Evolutionary conservation across 1,140 invertebrate genomes (phyloP).

Genomic region (Akabosia matsudoensis): DNA sequence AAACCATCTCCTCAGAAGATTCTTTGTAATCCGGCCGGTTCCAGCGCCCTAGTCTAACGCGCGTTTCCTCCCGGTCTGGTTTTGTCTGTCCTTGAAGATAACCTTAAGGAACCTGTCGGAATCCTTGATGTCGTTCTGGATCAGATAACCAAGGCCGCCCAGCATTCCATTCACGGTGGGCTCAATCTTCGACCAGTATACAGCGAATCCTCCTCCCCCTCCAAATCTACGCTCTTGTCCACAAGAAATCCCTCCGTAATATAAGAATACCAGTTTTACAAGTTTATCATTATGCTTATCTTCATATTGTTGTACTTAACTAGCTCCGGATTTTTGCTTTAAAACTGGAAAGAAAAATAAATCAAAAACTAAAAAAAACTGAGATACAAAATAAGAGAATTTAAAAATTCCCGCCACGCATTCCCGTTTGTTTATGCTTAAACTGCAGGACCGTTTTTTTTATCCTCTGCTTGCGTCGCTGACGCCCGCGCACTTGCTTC

Average conservation of each 20-base stretch:
- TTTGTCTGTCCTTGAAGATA: constrained; percentile 54
- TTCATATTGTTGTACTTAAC: too few species aligned
- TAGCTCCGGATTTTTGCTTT: too few species aligned
- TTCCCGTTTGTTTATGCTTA: too few species aligned
- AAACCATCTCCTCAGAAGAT: constrained; percentile 83
- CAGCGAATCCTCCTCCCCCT: constrained; percentile 59
- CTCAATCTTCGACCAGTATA: constrained; percentile 79
- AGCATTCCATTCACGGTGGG: constrained; percentile 93
- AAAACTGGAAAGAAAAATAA: too few species aligned
- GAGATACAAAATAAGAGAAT: too few species aligned
- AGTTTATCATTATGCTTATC: too few species aligned
- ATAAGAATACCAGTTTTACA: too few species aligned
- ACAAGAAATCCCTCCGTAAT: too few species aligned
- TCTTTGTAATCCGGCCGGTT: constrained; percentile 89
- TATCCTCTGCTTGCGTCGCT: neutral
- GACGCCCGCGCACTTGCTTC: neutral
- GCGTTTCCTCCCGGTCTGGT: constrained; percentile 50
- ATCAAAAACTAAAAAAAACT: too few species aligned
- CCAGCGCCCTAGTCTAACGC: constrained; percentile 96
- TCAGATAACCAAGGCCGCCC: constrained; percentile 85
- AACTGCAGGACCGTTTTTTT: too few species aligned
- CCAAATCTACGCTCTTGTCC: constrained; percentile 41
- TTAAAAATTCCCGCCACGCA: too few species aligned
- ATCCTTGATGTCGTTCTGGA: constrained; percentile 77
- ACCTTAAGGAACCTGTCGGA: constrained; percentile 76